Evolutionary conservation across 2,797 vertebrate species (phyloP).

Genomic region (Crypturellus tataupa): DNA sequence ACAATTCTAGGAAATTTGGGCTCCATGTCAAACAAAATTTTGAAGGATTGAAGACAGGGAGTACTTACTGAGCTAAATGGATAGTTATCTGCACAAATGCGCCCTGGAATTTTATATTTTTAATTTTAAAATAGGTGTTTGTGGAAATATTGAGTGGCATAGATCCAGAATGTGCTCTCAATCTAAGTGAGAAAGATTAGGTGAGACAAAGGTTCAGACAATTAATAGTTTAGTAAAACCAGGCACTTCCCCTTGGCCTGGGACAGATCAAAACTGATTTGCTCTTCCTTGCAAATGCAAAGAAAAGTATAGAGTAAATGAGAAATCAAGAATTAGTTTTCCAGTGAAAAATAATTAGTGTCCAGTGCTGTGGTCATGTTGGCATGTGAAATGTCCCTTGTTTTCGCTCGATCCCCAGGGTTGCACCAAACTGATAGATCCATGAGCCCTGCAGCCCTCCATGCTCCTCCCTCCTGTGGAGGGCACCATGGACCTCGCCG

Average conservation of each 20-base stretch:
- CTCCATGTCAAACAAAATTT: background rate
- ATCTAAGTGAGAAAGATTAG: background rate
- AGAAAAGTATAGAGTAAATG: background rate
- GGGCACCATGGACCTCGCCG: too few species aligned
- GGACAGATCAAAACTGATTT: conserved; percentile 8
- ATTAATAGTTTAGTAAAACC: background rate
- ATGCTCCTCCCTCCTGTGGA: background rate
- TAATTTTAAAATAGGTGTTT: background rate
- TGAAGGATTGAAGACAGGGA: background rate
- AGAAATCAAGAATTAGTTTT: background rate
- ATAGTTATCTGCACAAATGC: background rate
- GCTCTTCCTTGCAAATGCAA: background rate
- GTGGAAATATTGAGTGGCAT: background rate
- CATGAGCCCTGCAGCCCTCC: background rate
- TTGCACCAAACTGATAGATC: background rate
- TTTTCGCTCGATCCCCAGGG: background rate
- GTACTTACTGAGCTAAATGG: conserved; percentile 17
- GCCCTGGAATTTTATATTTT: background rate
- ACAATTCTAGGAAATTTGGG: background rate
- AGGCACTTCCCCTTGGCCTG: background rate
- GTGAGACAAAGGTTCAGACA: background rate
- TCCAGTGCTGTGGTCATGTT: background rate
- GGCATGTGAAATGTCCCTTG: background rate
- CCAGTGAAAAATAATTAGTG: too few species aligned
- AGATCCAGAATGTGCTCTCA: background rate